Evolutionary conservation across 2,113 vertebrate genomes (phyloP).

Genomic region (Psephotus haematonotus): DNA sequence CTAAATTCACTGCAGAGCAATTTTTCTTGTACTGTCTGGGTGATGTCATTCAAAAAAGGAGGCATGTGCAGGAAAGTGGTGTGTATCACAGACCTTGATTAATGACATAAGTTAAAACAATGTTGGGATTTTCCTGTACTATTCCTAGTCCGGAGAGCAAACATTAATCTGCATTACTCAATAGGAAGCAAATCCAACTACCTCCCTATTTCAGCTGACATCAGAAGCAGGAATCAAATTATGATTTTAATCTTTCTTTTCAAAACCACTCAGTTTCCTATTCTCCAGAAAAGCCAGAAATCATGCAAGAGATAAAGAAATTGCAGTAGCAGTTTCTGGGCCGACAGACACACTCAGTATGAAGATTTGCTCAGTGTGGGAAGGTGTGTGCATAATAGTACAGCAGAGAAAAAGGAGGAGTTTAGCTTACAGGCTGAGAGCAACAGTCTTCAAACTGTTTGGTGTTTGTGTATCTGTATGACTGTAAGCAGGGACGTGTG

Average conservation of each 20-base stretch:
- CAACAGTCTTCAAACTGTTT: background rate
- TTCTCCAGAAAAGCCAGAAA: background rate
- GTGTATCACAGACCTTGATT: constrained; percentile 31
- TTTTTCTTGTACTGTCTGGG: constrained; percentile 7
- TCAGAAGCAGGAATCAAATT: background rate
- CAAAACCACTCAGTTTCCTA: background rate
- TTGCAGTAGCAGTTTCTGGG: background rate
- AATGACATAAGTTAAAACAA: constrained; percentile 44
- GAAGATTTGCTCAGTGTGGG: background rate
- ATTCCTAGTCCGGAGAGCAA: background rate
- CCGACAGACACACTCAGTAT: background rate
- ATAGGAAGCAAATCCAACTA: background rate
- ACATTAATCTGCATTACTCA: constrained; percentile 1
- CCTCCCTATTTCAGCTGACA: background rate
- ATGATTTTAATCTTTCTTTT: constrained; percentile 8
- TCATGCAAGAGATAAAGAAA: background rate
- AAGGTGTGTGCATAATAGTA: background rate
- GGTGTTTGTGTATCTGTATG: background rate
- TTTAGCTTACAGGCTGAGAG: background rate
- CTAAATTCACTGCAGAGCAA: background rate
- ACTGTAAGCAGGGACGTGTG: background rate
- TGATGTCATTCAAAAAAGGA: constrained; percentile 24
- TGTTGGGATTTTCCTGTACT: constrained; percentile 27
- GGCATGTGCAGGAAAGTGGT: background rate
- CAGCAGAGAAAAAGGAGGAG: background rate